These are phyloP conservation scores for Gorilla gorilla DNA, from an alignment of 2,113 vertebrate genomes.

Conservation along the genomic window DNA sequence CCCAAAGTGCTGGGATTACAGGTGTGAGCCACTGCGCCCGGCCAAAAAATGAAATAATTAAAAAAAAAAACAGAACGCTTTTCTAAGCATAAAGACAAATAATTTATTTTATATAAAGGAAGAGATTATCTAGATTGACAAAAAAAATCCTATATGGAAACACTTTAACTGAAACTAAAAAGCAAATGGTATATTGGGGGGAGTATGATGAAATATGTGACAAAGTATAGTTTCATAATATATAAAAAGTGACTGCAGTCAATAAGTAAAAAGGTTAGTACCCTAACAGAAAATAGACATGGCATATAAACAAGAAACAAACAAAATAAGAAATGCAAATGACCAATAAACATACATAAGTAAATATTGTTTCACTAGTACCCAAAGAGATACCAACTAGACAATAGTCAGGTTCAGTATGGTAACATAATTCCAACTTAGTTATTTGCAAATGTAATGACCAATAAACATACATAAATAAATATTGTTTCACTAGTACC, in stretches of 20 bases:
- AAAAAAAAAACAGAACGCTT: neutral
- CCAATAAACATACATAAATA: neutral
- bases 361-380: neutral
- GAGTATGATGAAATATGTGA: neutral
- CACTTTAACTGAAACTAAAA: constrained; percentile 7
- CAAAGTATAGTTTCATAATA: neutral
- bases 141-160: neutral
- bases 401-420: neutral
- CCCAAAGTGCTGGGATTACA: no score
- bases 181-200: neutral
- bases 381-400: neutral
- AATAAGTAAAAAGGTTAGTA: neutral
- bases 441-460: neutral
- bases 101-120: neutral
- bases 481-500: neutral
- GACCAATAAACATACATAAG: neutral
- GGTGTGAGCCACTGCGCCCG: no score
- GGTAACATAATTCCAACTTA: neutral
- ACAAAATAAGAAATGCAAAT: neutral
- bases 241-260: neutral
- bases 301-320: neutral
- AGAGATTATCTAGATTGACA: neutral
- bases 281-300: neutral
- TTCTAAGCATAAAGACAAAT: constrained; percentile 2
- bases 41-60: neutral